Evolutionary conservation across 2,113 vertebrate genomes (phyloP).

Genomic region (Galemys pyrenaicus): DNA sequence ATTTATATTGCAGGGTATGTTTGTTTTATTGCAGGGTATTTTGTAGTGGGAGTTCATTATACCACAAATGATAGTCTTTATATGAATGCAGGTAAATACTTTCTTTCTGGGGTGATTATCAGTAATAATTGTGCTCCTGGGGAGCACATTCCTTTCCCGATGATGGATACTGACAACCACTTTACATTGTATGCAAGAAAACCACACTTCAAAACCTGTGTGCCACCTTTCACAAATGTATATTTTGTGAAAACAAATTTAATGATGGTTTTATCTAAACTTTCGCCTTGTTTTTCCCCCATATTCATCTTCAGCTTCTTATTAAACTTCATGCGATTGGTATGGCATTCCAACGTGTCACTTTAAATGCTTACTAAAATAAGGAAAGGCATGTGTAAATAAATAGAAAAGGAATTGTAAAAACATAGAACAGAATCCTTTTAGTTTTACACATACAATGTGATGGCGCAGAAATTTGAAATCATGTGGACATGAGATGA

Average conservation of each 20-base stretch:
- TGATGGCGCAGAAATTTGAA: constrained; percentile 44
- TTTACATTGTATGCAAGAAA: not conserved
- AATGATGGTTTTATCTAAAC: not conserved
- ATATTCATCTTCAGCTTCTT: constrained; percentile 2
- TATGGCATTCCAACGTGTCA: constrained; percentile 1
- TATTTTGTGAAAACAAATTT: not conserved
- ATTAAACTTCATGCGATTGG: not conserved
- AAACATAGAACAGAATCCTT: constrained; percentile 27
- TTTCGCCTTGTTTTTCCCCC: not conserved
- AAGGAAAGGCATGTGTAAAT: not conserved
- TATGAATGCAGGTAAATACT: not conserved
- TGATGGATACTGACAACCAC: not conserved
- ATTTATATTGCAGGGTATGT: not conserved
- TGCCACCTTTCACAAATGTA: not conserved
- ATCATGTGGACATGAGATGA: not conserved
- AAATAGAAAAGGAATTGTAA: constrained; percentile 36
- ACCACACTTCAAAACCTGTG: not conserved
- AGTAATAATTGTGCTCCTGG: not conserved
- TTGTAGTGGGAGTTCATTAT: not conserved
- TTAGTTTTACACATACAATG: not conserved
- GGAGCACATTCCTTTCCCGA: not conserved
- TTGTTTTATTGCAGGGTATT: no score
- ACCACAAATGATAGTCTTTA: not conserved
- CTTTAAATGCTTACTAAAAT: constrained; percentile 42
- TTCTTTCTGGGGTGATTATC: not conserved